These are phyloP conservation scores for Lepidocyrtoides sp. DNA, from an alignment of 2,888 invertebrate genomes.

Conservation along the genomic window DNA sequence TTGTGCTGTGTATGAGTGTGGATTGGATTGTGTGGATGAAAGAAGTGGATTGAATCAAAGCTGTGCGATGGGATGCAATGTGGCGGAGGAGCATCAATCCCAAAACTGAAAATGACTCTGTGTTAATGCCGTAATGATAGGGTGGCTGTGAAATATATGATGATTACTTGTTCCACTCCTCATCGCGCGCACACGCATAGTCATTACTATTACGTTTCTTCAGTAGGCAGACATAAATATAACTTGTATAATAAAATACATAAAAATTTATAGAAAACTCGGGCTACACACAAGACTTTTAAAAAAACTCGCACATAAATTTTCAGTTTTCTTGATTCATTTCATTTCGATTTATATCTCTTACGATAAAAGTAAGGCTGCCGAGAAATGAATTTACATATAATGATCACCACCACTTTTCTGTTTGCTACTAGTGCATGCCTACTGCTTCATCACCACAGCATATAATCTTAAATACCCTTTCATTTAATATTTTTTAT, in stretches of 20 bases:
- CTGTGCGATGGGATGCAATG: neutral
- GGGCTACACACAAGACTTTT: neutral
- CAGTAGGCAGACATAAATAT: neutral
- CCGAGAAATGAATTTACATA: conserved; percentile 62
- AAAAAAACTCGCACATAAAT: neutral
- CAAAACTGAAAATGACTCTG: conserved; percentile 72
- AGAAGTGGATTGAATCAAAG: conserved; percentile 22
- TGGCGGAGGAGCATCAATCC: conserved; percentile 60
- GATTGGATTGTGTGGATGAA: no score
- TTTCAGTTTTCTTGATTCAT: conserved; percentile 66
- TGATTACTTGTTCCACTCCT: conserved; percentile 77
- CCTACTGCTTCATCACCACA: neutral
- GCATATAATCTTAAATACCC: conserved; percentile 33
- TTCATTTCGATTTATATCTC: conserved; percentile 30
- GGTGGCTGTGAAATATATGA: conserved; percentile 75
- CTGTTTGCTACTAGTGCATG: conserved; percentile 4
- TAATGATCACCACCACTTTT: conserved; percentile 46
- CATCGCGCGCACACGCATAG: conserved; percentile 68
- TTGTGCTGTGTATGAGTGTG: no score
- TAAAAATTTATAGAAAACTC: neutral
- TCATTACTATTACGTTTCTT: conserved; percentile 16
- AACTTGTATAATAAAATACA: conserved; percentile 31
- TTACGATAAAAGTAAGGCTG: conserved; percentile 1
- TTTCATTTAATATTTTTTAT: conserved; percentile 46
- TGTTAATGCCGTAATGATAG: conserved; percentile 78